Percentiles rank a stretch among this genome's conserved stretches.
Conservation (phyloP, 1,140 invertebrate species). For the Ceratosolen solmsi region DNA sequence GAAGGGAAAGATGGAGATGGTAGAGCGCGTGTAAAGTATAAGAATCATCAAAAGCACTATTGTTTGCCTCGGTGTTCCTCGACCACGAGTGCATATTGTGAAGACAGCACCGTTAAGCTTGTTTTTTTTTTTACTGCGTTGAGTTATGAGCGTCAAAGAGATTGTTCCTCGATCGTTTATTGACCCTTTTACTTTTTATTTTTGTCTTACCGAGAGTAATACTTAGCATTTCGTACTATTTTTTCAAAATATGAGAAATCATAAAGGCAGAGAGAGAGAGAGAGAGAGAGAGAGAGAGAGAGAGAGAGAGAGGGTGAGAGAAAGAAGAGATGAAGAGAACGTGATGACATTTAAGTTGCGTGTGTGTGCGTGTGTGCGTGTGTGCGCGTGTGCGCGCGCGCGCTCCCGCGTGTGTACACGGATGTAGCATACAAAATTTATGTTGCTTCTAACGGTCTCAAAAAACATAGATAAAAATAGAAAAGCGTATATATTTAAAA, state of each 20-base stretch:
- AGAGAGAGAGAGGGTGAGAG: not conserved
- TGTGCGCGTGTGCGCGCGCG: not conserved
- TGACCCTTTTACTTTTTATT: not conserved
- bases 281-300: too few relatives aligned
- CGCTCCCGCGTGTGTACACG: not conserved
- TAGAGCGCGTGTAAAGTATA: not conserved
- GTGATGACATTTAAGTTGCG: not conserved
- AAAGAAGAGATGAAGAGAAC: not conserved
- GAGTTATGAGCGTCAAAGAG: not conserved
- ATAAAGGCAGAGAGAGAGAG: too few relatives aligned
- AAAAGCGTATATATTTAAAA: not conserved
- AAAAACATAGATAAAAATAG: not conserved
- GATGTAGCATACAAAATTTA: not conserved
- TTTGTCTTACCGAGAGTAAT: too few relatives aligned
- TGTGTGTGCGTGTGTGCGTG: too few relatives aligned
- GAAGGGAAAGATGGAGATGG: conserved; percentile 33
- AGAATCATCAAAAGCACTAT: conserved; percentile 57
- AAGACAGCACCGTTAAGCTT: not conserved
- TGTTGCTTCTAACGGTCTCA: not conserved
- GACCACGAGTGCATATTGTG: not conserved
- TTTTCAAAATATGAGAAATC: too few relatives aligned
- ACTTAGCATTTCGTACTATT: too few relatives aligned
- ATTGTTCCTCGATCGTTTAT: conserved; percentile 9
- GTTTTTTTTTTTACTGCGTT: not conserved
- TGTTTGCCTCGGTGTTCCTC: conserved; percentile 47